Conservation (phyloP, 2,888 invertebrate species). For the Phania funesta region DNA sequence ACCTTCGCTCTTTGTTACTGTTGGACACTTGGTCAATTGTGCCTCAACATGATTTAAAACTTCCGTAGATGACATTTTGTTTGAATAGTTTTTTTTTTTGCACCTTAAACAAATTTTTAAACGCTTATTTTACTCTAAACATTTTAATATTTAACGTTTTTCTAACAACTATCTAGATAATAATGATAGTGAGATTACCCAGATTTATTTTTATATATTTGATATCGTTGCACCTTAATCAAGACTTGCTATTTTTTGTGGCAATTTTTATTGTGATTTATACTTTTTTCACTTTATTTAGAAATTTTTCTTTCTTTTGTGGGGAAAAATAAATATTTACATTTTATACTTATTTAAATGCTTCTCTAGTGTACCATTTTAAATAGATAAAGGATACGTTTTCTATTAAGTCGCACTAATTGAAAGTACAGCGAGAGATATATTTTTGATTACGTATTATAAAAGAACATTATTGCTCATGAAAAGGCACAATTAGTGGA, state of each 20-base stretch:
- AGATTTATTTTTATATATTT: constrained; percentile 56
- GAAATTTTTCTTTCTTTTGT: constrained; percentile 29
- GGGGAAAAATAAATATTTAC: constrained; percentile 30
- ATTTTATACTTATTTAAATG: constrained; percentile 14
- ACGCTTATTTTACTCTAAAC: not conserved
- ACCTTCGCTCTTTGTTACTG: not conserved
- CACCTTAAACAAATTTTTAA: not conserved
- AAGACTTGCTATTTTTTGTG: constrained; percentile 26
- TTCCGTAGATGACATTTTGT: constrained; percentile 72
- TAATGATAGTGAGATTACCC: constrained; percentile 42
- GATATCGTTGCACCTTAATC: constrained; percentile 15
- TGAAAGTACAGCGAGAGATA: not conserved
- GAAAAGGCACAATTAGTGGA: too few relatives aligned
- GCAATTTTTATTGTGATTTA: constrained; percentile 60
- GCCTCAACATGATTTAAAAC: constrained; percentile 70
- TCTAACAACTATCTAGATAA: constrained; percentile 37
- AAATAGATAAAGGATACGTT: not conserved
- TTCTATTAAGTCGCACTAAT: constrained; percentile 31
- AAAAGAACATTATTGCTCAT: not conserved
- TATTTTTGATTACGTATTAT: not conserved
- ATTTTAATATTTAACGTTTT: constrained; percentile 29
- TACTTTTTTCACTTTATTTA: constrained; percentile 16
- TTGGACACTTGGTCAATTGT: constrained; percentile 39
- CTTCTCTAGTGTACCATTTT: not conserved
- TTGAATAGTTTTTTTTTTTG: not conserved